A percentile compares a stretch with the other conserved stretches of the same genome.
phyloP scores from a whole-genome alignment of 2,113 vertebrate species.

The Amphilophus citrinellus region DNA sequence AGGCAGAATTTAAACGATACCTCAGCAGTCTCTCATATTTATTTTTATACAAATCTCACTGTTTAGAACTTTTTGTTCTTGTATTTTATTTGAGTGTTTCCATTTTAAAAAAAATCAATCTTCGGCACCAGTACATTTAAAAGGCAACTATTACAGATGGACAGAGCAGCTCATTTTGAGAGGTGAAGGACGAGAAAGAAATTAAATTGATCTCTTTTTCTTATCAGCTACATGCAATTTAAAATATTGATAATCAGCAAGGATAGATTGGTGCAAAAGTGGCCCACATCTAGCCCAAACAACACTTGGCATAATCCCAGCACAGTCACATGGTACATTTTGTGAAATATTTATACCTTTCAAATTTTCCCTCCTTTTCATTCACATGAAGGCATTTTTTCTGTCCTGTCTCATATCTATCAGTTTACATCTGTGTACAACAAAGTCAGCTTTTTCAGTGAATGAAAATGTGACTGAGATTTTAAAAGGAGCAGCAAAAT shows the following conservation, averaged over 20 bases:
- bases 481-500: not conserved
- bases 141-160: not conserved
- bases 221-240: not conserved
- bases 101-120: not conserved
- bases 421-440: too few species aligned
- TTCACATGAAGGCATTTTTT: not conserved
- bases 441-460: too few species aligned
- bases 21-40: not conserved
- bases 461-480: too few species aligned
- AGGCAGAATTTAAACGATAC: not conserved
- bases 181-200: not conserved
- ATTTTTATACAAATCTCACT: not conserved
- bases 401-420: not conserved
- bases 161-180: rapidly evolving
- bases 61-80: not conserved
- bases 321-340: rapidly evolving
- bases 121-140: not conserved
- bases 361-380: too few species aligned
- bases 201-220: not conserved
- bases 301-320: not conserved
- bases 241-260: not conserved
- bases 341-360: not conserved
- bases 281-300: rapidly evolving
- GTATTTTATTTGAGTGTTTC: rapidly evolving
- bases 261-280: not conserved